Base-by-base conservation (phyloP, 2,113 vertebrate species). In the Xerus inauris region DNA sequence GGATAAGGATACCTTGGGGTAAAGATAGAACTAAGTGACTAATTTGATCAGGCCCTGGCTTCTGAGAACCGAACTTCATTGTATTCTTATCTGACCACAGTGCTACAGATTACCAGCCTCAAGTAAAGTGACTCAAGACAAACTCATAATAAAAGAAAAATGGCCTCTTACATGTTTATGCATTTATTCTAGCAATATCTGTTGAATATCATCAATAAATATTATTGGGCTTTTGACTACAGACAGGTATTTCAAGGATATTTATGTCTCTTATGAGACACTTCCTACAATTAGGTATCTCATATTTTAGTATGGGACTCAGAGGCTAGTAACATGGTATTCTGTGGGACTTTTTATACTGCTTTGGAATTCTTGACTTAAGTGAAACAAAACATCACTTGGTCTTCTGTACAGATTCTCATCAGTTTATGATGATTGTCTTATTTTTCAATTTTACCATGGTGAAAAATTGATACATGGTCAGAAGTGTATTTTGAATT, bases 271-370 rank as follows among this genome's bases (percentile, higher is more conserved):
- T n/a, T n/a, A 64, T 45, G 6, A 45, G 3, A 83, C n/a, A 42
- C 5, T 67, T 38, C 26, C 1, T 69, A 1, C 8, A 59, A 2
- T 8, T 62, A 72, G 12, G 8, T 17, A 24, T 65, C 30, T 65
- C 3, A 26, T 57, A 35, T 32, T 80, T 54, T 73, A 42, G 16
- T 26, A 75, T 57, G 35, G 2, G 11, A 42, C 38, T 72, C 6
- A 86, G 28, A 69, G 51, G 20, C 0, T 11, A 72, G 17, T 22
- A 22, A 49, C 0, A 65, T 0, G 1, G 2, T 30, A 19, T 24
- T 17, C 1, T 79, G 8, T 24, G n/a, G 6, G 8, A 67, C 10
- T 81, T 62, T 89, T 47, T 17, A 49, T 40, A 0, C 40, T 54
- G 16, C 40, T 20, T 57, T 86, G 40, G 38, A 92, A 75, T 73